phyloP scores from a whole-genome alignment of 2,888 invertebrate genomes.

The Hemicrepidius hirtus region DNA sequence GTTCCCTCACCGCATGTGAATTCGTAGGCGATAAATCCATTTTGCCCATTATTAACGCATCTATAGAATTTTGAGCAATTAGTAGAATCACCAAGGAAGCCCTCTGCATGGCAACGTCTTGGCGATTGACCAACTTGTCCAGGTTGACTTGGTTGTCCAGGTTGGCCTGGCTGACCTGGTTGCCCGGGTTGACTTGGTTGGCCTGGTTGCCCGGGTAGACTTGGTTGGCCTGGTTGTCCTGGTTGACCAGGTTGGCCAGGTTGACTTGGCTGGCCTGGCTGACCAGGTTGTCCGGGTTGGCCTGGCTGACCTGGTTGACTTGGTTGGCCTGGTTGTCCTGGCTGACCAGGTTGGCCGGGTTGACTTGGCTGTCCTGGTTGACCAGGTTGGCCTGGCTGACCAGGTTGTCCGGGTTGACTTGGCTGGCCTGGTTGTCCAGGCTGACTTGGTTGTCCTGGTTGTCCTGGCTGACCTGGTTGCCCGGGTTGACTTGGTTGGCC shows the following conservation, averaged over 20 bases:
- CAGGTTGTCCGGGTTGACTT: neutral
- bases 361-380: conserved; percentile 38
- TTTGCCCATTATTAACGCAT: conserved; percentile 80
- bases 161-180: conserved; percentile 28
- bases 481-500: conserved; percentile 9
- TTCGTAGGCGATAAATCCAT: conserved; percentile 79
- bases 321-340: conserved; percentile 23
- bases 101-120: conserved; percentile 18
- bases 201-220: conserved; percentile 61
- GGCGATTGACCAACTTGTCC: neutral
- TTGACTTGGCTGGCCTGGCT: conserved; percentile 52
- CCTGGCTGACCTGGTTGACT: conserved; percentile 42
- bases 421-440: conserved; percentile 13
- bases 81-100: conserved; percentile 79
- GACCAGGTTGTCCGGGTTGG: conserved; percentile 43
- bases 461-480: conserved; percentile 15
- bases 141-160: neutral
- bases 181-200: conserved; percentile 56
- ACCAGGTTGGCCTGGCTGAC: conserved; percentile 33
- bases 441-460: conserved; percentile 1
- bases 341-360: conserved; percentile 37
- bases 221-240: conserved; percentile 21
- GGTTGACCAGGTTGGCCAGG: conserved; percentile 34
- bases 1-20: conserved; percentile 83
- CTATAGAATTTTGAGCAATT: conserved; percentile 86